phyloP scores from a whole-genome alignment of 2,888 invertebrate genomes.

The Nemoura dubitans region DNA sequence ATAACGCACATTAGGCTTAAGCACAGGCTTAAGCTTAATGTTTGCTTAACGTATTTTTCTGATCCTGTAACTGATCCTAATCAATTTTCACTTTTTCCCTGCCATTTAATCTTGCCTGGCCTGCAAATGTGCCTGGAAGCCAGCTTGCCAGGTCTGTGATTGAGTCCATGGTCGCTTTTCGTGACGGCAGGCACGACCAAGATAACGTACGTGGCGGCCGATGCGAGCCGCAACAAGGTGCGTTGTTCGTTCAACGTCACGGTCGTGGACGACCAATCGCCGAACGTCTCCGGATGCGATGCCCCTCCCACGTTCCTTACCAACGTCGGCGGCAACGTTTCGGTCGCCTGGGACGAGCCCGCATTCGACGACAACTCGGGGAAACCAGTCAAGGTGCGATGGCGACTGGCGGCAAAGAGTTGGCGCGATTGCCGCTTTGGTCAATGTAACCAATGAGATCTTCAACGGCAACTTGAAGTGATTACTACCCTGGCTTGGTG shows the following conservation, averaged over 20 bases:
- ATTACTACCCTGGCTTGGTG: too few relatives aligned
- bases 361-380: slow-evolving; percentile 68
- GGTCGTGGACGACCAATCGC: slow-evolving; percentile 67
- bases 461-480: too few relatives aligned
- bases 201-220: slow-evolving; percentile 71
- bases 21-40: too few relatives aligned
- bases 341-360: slow-evolving; percentile 61
- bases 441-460: too few relatives aligned
- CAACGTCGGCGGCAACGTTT: slow-evolving; percentile 52
- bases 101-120: too few relatives aligned
- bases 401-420: not conserved
- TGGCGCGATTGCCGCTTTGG: not conserved
- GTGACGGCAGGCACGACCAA: slow-evolving; percentile 61
- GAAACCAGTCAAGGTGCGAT: slow-evolving; percentile 53
- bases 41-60: too few relatives aligned
- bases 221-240: slow-evolving; percentile 68
- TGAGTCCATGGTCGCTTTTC: too few relatives aligned
- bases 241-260: slow-evolving; percentile 69
- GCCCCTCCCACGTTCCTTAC: slow-evolving; percentile 64
- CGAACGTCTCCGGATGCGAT: slow-evolving; percentile 67
- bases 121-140: too few relatives aligned
- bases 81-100: too few relatives aligned
- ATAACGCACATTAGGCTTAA: too few relatives aligned
- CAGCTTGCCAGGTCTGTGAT: too few relatives aligned
- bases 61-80: too few relatives aligned